A percentile compares a stretch with the other conserved stretches of the same genome.
These are phyloP conservation scores for Rhabditoides inermis DNA, from an alignment of 2,888 invertebrate species.

Conservation along the genomic window DNA sequence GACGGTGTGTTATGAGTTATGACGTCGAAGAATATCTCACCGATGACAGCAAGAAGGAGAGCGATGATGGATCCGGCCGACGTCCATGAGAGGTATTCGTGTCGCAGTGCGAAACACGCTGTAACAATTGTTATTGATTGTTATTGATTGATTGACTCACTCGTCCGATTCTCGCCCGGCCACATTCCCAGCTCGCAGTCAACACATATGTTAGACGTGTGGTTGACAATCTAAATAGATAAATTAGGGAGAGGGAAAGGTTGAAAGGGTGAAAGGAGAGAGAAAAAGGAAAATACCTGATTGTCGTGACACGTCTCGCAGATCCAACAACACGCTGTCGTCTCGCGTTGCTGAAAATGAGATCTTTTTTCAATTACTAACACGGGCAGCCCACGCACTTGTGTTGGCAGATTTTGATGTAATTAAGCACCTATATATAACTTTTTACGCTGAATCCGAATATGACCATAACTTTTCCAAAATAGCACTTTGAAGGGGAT, in stretches of 20 bases:
- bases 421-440: too few relatives aligned
- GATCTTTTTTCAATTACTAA: too few relatives aligned
- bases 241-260: too few relatives aligned
- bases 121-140: conserved; percentile 1
- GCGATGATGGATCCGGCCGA: conserved; percentile 34
- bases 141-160: conserved; percentile 37
- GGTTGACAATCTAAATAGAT: conserved; percentile 59
- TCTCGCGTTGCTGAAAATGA: conserved; percentile 40
- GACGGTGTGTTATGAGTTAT: too few relatives aligned
- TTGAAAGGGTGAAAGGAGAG: too few relatives aligned
- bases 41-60: conserved; percentile 34
- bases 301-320: conserved; percentile 66
- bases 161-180: conserved; percentile 63
- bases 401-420: too few relatives aligned
- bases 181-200: conserved; percentile 63
- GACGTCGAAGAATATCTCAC: not conserved
- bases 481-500: too few relatives aligned
- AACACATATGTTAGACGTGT: conserved; percentile 61
- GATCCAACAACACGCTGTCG: conserved; percentile 69
- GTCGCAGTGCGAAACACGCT: conserved; percentile 26
- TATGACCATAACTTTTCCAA: too few relatives aligned
- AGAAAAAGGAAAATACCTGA: too few relatives aligned
- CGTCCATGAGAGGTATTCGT: conserved; percentile 27
- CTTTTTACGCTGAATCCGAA: too few relatives aligned
- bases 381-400: too few relatives aligned